Percentiles rank a stretch among this genome's conserved stretches.
Conservation (phyloP, 2,113 vertebrate species). For the Trichechus manatus region DNA sequence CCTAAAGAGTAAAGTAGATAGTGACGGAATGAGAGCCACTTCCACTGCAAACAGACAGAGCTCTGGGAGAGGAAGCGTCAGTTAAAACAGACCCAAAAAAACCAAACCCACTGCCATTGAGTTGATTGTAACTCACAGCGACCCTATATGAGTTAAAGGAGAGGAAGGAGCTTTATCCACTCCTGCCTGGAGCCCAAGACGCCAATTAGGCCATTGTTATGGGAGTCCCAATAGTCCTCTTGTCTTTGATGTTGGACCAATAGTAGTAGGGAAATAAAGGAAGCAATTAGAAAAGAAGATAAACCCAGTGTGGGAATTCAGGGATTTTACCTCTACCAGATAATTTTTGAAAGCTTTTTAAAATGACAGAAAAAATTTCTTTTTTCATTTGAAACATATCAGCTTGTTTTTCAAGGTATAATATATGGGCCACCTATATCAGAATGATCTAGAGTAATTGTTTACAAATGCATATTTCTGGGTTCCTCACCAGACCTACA, state of each 20-base stretch:
- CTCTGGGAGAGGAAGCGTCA: background rate
- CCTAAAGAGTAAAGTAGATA: background rate
- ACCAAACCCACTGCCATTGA: no score
- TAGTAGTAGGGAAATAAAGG: background rate
- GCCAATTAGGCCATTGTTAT: conserved; percentile 6
- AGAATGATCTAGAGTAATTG: background rate
- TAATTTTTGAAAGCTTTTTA: background rate
- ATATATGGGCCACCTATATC: background rate
- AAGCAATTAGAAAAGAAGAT: background rate
- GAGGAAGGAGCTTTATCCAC: background rate
- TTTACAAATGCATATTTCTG: no score
- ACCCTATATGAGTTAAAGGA: background rate
- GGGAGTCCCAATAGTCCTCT: background rate
- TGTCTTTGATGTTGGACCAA: background rate
- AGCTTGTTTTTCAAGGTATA: background rate
- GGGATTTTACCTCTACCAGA: background rate
- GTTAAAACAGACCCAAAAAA: background rate
- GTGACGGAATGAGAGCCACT: background rate
- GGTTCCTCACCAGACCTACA: background rate
- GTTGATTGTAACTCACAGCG: no score
- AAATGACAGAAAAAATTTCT: background rate
- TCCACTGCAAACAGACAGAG: background rate
- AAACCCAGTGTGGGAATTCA: background rate
- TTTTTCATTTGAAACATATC: background rate
- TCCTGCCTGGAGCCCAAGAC: background rate